Conservation (phyloP, 2,888 invertebrate species). For the Andrena fulva region DNA sequence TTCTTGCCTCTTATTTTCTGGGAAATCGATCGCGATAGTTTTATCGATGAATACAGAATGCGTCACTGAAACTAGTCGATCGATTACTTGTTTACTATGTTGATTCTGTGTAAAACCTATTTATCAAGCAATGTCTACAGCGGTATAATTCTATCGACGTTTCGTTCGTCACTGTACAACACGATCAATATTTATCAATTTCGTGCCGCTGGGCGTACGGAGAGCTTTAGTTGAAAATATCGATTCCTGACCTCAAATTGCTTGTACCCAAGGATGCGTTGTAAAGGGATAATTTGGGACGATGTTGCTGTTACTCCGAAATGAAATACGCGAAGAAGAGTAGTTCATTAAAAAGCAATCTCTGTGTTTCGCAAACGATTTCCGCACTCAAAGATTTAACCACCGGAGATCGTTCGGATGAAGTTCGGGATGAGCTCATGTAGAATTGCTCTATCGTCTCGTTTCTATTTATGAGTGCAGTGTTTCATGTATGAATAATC, state of each 20-base stretch:
- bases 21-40: slow-evolving; percentile 32
- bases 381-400: slow-evolving; percentile 68
- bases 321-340: slow-evolving; percentile 6
- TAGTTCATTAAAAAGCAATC: slow-evolving; percentile 64
- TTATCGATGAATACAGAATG: background rate
- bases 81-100: slow-evolving; percentile 53
- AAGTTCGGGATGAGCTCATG: slow-evolving; percentile 34
- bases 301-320: background rate
- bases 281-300: slow-evolving; percentile 2
- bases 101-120: too few species aligned
- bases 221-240: too few species aligned
- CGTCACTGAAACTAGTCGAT: slow-evolving; percentile 36
- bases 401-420: slow-evolving; percentile 59
- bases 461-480: slow-evolving; percentile 51
- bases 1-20: slow-evolving; percentile 38
- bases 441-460: slow-evolving; percentile 37
- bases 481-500: slow-evolving; percentile 40
- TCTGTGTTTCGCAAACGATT: slow-evolving; percentile 62
- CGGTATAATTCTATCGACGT: too few species aligned
- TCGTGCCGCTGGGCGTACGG: too few species aligned
- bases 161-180: too few species aligned
- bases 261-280: background rate
- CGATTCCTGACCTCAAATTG: background rate
- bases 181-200: too few species aligned
- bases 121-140: too few species aligned